These are phyloP conservation scores for Nymphalis urticae DNA, from an alignment of 2,888 invertebrate species.

Conservation along the genomic window DNA sequence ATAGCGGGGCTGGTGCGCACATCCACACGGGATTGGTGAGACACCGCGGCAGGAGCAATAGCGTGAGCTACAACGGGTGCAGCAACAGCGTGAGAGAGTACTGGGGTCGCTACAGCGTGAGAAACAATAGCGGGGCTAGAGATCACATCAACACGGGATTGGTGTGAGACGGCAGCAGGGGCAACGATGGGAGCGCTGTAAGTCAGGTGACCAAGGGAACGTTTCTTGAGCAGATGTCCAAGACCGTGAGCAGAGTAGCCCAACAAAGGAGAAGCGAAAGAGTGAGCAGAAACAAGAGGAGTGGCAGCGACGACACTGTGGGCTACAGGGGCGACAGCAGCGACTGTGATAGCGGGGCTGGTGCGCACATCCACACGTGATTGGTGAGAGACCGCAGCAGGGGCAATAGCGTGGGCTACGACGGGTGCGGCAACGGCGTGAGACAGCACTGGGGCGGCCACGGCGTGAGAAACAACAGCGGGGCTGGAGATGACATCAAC, in stretches of 20 bases:
- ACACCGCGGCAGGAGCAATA: slow-evolving; percentile 50
- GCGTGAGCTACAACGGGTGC: slow-evolving; percentile 43
- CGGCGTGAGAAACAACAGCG: slow-evolving; percentile 41
- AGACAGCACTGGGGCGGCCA: slow-evolving; percentile 46
- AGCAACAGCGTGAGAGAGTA: slow-evolving; percentile 47
- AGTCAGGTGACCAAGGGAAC: slow-evolving; percentile 45
- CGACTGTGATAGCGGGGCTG: slow-evolving; percentile 52
- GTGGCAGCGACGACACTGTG: slow-evolving; percentile 53
- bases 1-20: slow-evolving; percentile 55
- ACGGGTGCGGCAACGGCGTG: slow-evolving; percentile 50
- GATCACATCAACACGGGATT: slow-evolving; percentile 60
- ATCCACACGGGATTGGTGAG: slow-evolving; percentile 64
- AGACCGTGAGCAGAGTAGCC: slow-evolving; percentile 30
- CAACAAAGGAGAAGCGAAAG: slow-evolving; percentile 29
- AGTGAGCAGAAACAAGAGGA: slow-evolving; percentile 35
- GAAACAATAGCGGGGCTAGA: slow-evolving; percentile 41
- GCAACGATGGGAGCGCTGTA: slow-evolving; percentile 57
- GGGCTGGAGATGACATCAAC: slow-evolving; percentile 54
- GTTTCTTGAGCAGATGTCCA: slow-evolving; percentile 47
- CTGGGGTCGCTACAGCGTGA: slow-evolving; percentile 48
- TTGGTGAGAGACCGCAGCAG: slow-evolving; percentile 61
- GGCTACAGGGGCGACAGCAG: slow-evolving; percentile 47
- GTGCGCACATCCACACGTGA: slow-evolving; percentile 59
- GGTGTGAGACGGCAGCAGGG: slow-evolving; percentile 60
- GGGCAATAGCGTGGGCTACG: slow-evolving; percentile 37